Base-by-base conservation (phyloP, 1,140 invertebrate genomes). In the Trichonephila clavata region DNA sequence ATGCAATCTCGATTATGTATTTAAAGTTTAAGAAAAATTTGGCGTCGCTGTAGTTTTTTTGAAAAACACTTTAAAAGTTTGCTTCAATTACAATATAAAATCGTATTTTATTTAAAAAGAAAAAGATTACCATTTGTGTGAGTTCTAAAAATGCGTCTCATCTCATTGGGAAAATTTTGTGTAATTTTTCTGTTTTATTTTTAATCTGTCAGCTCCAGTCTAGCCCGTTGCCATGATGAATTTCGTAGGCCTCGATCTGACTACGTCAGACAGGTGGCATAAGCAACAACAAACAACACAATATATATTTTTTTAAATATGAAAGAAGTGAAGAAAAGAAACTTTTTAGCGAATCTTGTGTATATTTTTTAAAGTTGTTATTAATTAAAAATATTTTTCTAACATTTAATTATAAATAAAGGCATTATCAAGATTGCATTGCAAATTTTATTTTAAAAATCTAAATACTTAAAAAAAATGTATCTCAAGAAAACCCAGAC, bases 401-500 rank as follows among this genome's bases (percentile, higher is more conserved):
- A 65, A 10, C 21, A 65, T 65, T 10, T 24, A 27, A 68, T 24
- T 14, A 7, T 20, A 61, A 61, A 61, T 61, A 60, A 8, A 20
- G 21, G 21, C 24, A 24, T 61, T 2, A 68, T 68, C 65, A 24
- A 68, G 65, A 24, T 68, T 68, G 21, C 65, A 68, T 14, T n/a
- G 24, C n/a, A n/a, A 68, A 61, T 21, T 14, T 68, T 24, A 24
- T n/a, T 13, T 3, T 27, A 68, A 68, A 68, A 10, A 50, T 0
- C 50, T 50, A 10, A 7, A 13, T 68, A 3, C 2, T 68, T 77
- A 6, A 50, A 10, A 50, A 50, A 50, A 50, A 50, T 18, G 32
- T 77, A 39, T 77, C 71, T 77, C 71, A 77, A 77, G 71, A 39
- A 32, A 77, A 24, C 32, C 71, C 16, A 77, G 27, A 77, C 71